phyloP scores from a whole-genome alignment of 1,140 invertebrate genomes.

The Macrocentrus cingulum region DNA sequence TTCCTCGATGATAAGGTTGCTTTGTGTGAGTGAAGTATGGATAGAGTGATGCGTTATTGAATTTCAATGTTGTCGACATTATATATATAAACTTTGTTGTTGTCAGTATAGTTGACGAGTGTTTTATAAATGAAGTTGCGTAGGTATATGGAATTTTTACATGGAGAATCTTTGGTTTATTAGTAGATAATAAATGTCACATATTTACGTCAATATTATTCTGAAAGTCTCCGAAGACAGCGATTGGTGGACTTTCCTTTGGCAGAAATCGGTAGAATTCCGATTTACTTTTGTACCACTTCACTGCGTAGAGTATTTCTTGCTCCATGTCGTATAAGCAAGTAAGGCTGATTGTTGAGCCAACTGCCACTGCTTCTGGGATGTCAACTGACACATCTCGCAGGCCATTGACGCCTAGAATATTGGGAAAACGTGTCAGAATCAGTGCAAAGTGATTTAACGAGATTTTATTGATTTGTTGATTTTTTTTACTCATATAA shows the following conservation, averaged over 20 bases:
- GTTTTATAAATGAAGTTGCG: too few species aligned
- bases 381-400: constrained; percentile 55
- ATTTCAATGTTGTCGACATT: constrained; percentile 18
- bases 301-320: constrained; percentile 75
- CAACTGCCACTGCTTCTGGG: constrained; percentile 55
- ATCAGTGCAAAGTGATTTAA: too few species aligned
- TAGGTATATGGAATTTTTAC: too few species aligned
- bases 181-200: too few species aligned
- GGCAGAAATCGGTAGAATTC: constrained; percentile 78
- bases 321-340: constrained; percentile 54
- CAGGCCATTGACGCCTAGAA: constrained; percentile 49
- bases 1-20: background rate
- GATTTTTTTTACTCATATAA: too few species aligned
- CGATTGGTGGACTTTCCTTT: constrained; percentile 71
- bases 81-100: constrained; percentile 18
- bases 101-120: constrained; percentile 4
- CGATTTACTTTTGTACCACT: constrained; percentile 79
- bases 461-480: too few species aligned
- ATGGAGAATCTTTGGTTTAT: too few species aligned
- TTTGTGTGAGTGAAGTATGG: constrained; percentile 18
- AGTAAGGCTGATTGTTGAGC: constrained; percentile 54
- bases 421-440: too few species aligned
- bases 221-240: constrained; percentile 65
- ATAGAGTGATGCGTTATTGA: constrained; percentile 8
- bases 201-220: constrained; percentile 72